Conservation (phyloP, 2,888 invertebrate genomes). For the Uloborus plumipes region DNA sequence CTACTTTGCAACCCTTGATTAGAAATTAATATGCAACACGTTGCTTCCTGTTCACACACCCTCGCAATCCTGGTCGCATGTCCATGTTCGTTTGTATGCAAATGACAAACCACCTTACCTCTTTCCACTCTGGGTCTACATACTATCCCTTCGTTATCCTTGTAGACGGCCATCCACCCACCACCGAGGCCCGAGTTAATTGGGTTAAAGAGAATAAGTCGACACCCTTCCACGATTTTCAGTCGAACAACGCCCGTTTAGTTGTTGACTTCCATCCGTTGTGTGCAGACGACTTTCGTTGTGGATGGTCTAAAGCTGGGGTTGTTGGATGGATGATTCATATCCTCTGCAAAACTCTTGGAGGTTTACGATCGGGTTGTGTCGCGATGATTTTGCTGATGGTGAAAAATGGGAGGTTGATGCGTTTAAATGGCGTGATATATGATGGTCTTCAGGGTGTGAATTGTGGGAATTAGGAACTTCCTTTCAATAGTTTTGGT, state of each 20-base stretch:
- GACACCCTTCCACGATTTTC: slow-evolving; percentile 50
- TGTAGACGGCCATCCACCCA: slow-evolving; percentile 42
- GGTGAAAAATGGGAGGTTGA: too few species aligned
- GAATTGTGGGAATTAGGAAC: too few species aligned
- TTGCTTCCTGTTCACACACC: slow-evolving; percentile 5
- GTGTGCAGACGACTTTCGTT: slow-evolving; percentile 15
- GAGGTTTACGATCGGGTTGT: too few species aligned
- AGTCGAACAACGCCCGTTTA: slow-evolving; percentile 46
- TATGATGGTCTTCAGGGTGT: too few species aligned
- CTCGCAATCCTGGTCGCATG: neutral
- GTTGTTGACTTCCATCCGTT: slow-evolving; percentile 17
- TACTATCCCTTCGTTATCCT: too few species aligned
- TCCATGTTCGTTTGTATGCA: slow-evolving; percentile 49
- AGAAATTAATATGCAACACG: too few species aligned
- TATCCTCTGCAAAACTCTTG: neutral
- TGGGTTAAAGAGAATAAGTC: slow-evolving; percentile 55
- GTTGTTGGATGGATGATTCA: slow-evolving; percentile 31
- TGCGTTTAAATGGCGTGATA: too few species aligned
- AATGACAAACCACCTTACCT: slow-evolving; percentile 12
- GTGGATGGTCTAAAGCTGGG: slow-evolving; percentile 7
- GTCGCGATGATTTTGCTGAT: too few species aligned
- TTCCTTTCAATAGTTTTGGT: too few species aligned
- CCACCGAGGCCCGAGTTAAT: slow-evolving; percentile 31
- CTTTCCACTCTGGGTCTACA: neutral
- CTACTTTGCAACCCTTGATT: too few species aligned